Conservation (phyloP, 2,113 vertebrate genomes). For the Lagopus leucura region DNA sequence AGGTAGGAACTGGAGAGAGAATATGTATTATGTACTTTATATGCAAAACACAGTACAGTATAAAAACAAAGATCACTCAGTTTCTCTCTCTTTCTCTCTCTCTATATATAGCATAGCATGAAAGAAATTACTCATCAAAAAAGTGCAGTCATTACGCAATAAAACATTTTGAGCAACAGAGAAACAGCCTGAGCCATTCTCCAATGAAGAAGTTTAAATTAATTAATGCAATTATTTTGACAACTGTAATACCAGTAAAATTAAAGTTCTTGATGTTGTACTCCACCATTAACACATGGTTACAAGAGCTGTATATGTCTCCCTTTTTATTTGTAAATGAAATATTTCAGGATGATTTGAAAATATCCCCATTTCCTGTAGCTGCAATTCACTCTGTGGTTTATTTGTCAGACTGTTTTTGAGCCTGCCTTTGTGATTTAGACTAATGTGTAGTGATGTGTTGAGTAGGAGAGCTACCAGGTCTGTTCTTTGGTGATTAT, state of each 20-base stretch:
- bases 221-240: constrained; percentile 72
- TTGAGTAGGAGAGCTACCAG: background rate
- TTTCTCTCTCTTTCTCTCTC: background rate
- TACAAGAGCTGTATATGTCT: constrained; percentile 31
- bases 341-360: constrained; percentile 22
- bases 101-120: constrained; percentile 60
- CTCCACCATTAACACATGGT: constrained; percentile 60
- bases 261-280: constrained; percentile 63
- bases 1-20: constrained; percentile 20
- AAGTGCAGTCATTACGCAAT: constrained; percentile 61
- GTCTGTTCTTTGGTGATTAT: background rate
- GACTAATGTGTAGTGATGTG: background rate
- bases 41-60: constrained; percentile 45
- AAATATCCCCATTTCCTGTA: constrained; percentile 31
- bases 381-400: background rate
- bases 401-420: background rate
- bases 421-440: background rate
- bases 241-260: constrained; percentile 70
- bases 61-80: constrained; percentile 57
- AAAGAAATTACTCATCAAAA: constrained; percentile 70
- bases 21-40: constrained; percentile 49
- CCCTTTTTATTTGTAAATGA: constrained; percentile 40
- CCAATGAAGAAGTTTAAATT: constrained; percentile 71
- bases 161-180: constrained; percentile 65
- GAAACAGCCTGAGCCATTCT: constrained; percentile 64